Conservation (phyloP, 2,113 vertebrate species). For the Struthio camelus region DNA sequence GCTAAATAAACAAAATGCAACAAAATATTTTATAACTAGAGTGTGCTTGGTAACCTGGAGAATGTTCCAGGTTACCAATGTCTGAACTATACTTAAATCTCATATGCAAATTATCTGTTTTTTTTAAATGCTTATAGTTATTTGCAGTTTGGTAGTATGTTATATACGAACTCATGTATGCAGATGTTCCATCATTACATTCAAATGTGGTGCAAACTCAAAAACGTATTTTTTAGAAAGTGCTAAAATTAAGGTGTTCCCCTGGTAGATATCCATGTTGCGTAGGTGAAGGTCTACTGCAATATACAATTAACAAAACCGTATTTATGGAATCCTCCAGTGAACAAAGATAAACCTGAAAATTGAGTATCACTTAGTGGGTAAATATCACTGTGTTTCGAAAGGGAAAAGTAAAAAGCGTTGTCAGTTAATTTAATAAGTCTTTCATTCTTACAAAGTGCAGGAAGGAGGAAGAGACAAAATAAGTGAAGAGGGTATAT, state of each 20-base stretch:
- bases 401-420: not conserved
- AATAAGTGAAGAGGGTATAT: not conserved
- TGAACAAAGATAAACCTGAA: not conserved
- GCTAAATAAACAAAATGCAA: not conserved
- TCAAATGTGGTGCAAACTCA: not conserved
- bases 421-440: not conserved
- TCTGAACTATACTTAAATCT: not conserved
- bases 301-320: not conserved
- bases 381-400: not conserved
- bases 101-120: not conserved
- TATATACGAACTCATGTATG: not conserved
- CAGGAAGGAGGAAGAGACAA: not conserved
- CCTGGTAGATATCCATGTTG: not conserved
- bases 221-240: not conserved
- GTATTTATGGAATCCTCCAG: not conserved
- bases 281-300: not conserved
- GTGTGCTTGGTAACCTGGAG: not conserved
- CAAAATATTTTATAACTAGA: not conserved
- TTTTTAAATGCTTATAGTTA: not conserved
- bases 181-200: not conserved
- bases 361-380: not conserved
- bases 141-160: not conserved
- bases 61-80: not conserved
- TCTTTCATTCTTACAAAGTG: not conserved
- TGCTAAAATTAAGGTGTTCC: not conserved